phyloP scores from a whole-genome alignment of 2,888 invertebrate genomes.

The Drosophila niveifrons region DNA sequence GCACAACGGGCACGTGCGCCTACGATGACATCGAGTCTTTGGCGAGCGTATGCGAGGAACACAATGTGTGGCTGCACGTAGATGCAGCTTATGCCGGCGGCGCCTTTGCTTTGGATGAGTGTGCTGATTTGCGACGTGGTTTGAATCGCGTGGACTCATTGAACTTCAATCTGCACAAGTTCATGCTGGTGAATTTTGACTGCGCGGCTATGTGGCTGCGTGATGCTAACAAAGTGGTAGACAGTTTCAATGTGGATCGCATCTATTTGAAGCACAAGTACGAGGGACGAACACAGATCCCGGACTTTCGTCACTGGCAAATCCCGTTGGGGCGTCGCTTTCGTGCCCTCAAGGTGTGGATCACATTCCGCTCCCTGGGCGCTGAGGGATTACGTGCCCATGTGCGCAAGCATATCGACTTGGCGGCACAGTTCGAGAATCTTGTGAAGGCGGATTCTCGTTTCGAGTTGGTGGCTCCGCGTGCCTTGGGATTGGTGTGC shows the following conservation, averaged over 20 bases:
- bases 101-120: conserved; percentile 96
- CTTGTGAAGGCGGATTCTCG: conserved; percentile 89
- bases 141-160: conserved; percentile 94
- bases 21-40: conserved; percentile 95
- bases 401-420: conserved; percentile 90
- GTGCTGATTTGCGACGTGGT: conserved; percentile 91
- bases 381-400: conserved; percentile 91
- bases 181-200: conserved; percentile 97
- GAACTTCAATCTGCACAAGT: conserved; percentile 98
- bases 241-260: conserved; percentile 96
- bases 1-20: conserved; percentile 95
- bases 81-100: conserved; percentile 91
- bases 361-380: conserved; percentile 93
- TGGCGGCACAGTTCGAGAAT: conserved; percentile 92
- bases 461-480: conserved; percentile 92
- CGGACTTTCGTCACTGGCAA: conserved; percentile 92
- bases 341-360: conserved; percentile 97
- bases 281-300: conserved; percentile 87
- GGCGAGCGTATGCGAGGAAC: conserved; percentile 91
- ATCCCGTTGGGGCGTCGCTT: conserved; percentile 94
- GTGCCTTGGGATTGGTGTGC: conserved; percentile 93
- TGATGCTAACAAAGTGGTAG: conserved; percentile 91
- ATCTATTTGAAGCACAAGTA: conserved; percentile 93
- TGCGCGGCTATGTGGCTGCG: conserved; percentile 97
- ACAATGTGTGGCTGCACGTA: conserved; percentile 88